Evolutionary conservation across 2,113 vertebrate species (phyloP).

Genomic region (Macquaria australasica): DNA sequence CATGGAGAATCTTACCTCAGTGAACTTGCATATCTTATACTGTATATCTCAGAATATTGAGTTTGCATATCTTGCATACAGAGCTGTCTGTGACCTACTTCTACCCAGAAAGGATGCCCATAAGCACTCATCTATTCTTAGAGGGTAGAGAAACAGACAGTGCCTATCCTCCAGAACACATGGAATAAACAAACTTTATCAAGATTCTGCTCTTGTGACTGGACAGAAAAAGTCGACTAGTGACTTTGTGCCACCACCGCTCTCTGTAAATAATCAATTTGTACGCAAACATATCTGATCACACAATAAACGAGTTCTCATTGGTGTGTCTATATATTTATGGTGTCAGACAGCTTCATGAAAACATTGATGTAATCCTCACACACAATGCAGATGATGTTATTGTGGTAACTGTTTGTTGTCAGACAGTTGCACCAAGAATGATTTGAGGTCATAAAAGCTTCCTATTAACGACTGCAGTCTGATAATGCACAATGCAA

Average conservation of each 20-base stretch:
- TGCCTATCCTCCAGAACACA: not conserved
- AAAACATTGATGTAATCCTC: too few relatives aligned
- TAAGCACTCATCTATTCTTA: slow-evolving; percentile 23
- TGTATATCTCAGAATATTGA: not conserved
- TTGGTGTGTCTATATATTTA: not conserved
- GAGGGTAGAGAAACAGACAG: not conserved
- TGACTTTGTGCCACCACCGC: not conserved
- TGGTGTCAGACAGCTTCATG: too few relatives aligned
- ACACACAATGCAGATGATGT: too few relatives aligned
- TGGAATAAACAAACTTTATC: not conserved
- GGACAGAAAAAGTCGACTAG: not conserved
- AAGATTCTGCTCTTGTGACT: not conserved
- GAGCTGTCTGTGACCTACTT: slow-evolving; percentile 29
- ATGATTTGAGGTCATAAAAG: too few relatives aligned
- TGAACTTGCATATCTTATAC: not conserved
- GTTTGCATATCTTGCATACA: slow-evolving; percentile 23
- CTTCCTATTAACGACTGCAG: too few relatives aligned
- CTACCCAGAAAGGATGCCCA: not conserved
- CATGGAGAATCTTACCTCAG: not conserved
- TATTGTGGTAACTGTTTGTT: too few relatives aligned
- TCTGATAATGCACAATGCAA: too few relatives aligned
- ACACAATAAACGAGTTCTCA: not conserved
- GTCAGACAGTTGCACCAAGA: too few relatives aligned
- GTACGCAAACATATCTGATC: not conserved
- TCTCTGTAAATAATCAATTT: not conserved